Conservation (phyloP, 2,888 invertebrate genomes). For the Esperia sulphurella region DNA sequence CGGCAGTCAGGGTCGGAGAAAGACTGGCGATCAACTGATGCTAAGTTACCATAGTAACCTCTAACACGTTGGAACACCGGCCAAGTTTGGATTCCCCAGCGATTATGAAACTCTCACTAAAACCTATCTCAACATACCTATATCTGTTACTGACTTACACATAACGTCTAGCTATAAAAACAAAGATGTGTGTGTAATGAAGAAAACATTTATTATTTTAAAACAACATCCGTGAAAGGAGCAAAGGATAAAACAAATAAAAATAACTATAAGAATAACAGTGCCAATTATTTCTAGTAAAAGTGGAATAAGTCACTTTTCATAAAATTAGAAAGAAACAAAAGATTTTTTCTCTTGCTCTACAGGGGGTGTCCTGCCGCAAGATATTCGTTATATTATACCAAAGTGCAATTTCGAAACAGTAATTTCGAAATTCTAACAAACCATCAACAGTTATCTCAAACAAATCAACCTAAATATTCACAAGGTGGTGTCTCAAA, state of each 20-base stretch:
- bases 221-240: slow-evolving; percentile 60
- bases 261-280: slow-evolving; percentile 70
- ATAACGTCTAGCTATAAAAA: slow-evolving; percentile 29
- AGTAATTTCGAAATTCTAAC: slow-evolving; percentile 2
- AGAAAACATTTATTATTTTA: slow-evolving; percentile 68
- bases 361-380: slow-evolving; percentile 3
- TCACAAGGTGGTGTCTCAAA: slow-evolving; percentile 52
- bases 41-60: no score
- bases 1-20: no score
- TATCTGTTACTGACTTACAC: not conserved
- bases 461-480: slow-evolving; percentile 57
- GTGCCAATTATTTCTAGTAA: slow-evolving; percentile 66
- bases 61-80: no score
- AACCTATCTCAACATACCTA: not conserved
- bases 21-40: no score
- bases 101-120: no score
- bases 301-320: slow-evolving; percentile 23
- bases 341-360: slow-evolving; percentile 15
- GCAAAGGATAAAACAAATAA: slow-evolving; percentile 55
- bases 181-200: slow-evolving; percentile 55
- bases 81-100: no score
- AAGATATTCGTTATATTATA: slow-evolving; percentile 3
- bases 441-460: slow-evolving; percentile 43
- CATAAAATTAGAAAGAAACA: slow-evolving; percentile 9
- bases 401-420: slow-evolving; percentile 5